These are phyloP conservation scores for Calliopum simillimum DNA, from an alignment of 2,888 invertebrate genomes.

Conservation along the genomic window DNA sequence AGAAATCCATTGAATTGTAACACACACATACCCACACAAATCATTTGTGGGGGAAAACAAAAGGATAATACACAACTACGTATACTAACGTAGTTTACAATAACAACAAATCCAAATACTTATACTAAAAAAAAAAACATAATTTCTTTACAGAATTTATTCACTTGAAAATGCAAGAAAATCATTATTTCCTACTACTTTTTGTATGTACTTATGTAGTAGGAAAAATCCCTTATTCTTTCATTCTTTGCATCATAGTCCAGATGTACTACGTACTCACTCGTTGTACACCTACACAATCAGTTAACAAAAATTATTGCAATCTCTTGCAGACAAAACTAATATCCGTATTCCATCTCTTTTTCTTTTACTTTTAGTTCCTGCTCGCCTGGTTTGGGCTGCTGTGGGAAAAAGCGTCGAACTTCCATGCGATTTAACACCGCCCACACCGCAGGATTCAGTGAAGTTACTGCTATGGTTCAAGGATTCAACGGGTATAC, in stretches of 20 bases:
- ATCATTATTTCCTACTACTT: too few relatives aligned
- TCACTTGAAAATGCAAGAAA: too few relatives aligned
- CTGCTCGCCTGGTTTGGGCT: slow-evolving; percentile 79
- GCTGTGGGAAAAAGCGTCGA: slow-evolving; percentile 80
- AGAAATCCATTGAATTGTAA: too few relatives aligned
- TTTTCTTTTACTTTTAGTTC: slow-evolving; percentile 67
- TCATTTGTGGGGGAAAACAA: too few relatives aligned
- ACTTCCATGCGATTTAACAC: slow-evolving; percentile 85
- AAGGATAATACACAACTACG: too few relatives aligned
- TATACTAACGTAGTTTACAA: too few relatives aligned
- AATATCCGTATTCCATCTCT: slow-evolving; percentile 15
- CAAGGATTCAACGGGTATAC: slow-evolving; percentile 86
- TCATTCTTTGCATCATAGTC: background rate
- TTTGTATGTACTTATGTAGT: background rate
- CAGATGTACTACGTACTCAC: background rate
- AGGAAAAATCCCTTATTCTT: slow-evolving; percentile 7
- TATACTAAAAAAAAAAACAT: too few relatives aligned
- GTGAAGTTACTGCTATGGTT: slow-evolving; percentile 92
- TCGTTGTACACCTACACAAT: background rate
- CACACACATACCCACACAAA: too few relatives aligned
- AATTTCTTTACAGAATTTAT: too few relatives aligned
- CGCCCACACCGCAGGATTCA: slow-evolving; percentile 76
- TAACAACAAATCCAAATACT: too few relatives aligned
- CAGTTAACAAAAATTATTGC: background rate
- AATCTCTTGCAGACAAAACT: slow-evolving; percentile 7